phyloP scores from a whole-genome alignment of 92 coral and sea anemone species.

The Porites lobata region DNA sequence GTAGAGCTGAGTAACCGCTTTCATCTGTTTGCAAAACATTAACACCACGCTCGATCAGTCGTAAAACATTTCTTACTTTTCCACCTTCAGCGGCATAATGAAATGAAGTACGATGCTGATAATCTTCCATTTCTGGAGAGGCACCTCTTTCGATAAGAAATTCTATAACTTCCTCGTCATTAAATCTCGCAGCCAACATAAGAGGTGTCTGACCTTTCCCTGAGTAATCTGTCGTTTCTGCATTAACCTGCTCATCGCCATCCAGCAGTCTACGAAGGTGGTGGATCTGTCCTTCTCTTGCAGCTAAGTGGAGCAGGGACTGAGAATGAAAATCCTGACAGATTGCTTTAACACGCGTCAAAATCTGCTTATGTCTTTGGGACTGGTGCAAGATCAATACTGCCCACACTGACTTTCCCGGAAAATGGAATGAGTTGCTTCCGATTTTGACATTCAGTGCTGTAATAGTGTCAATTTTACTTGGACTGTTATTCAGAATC shows the following conservation, averaged over 20 bases:
- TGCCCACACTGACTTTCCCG: conserved; percentile 1
- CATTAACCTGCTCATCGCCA: conserved; percentile 38
- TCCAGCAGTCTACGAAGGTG: conserved; percentile 46
- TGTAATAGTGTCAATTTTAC: conserved; percentile 41
- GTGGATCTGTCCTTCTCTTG: conserved; percentile 52
- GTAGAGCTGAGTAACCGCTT: conserved; percentile 18
- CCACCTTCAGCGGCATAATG: conserved; percentile 61
- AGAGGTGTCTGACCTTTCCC: conserved; percentile 52
- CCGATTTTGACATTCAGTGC: conserved; percentile 32
- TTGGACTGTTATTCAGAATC: conserved; percentile 56
- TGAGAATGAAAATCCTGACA: not conserved
- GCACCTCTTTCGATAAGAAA: conserved; percentile 55
- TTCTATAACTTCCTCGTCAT: conserved; percentile 42
- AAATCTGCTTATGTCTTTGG: not conserved
- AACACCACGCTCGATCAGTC: conserved; percentile 40
- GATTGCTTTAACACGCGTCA: not conserved
- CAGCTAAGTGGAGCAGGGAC: conserved; percentile 58
- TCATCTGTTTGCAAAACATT: no score
- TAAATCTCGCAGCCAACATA: conserved; percentile 59
- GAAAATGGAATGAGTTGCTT: not conserved
- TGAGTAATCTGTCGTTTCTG: conserved; percentile 11
- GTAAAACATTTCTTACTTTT: conserved; percentile 17
- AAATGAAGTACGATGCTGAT: conserved; percentile 31
- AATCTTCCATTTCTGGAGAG: conserved; percentile 19
- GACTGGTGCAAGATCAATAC: not conserved